A percentile compares a stretch with the other conserved stretches of the same genome.
Evolutionary conservation across 2,797 vertebrate species (phyloP).

Genomic region (Artibeus jamaicensis): DNA sequence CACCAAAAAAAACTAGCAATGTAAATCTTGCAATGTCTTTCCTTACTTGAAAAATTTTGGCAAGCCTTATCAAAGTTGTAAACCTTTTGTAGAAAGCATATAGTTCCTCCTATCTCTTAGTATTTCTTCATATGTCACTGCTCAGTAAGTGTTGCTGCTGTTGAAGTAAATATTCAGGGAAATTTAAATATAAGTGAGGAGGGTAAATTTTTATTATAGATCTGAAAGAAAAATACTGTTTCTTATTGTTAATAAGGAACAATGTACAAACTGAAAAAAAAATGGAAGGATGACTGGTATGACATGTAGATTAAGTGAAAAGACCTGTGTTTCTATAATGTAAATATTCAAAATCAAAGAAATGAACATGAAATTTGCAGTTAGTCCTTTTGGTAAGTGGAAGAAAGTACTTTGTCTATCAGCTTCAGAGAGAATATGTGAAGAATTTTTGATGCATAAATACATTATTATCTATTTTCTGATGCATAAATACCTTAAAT

Average conservation of each 20-base stretch:
- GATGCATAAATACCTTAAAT: too few species aligned
- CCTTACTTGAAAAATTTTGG: not conserved
- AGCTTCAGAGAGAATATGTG: not conserved
- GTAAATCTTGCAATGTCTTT: not conserved
- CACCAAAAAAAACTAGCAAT: not conserved
- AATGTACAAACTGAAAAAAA: not conserved
- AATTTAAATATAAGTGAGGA: conserved; percentile 11
- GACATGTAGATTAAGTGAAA: not conserved
- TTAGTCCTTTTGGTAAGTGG: conserved; percentile 10
- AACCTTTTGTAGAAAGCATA: not conserved
- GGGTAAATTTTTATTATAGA: conserved; percentile 27
- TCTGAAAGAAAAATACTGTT: conserved; percentile 18
- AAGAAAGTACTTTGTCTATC: conserved; percentile 31
- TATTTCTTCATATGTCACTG: not conserved
- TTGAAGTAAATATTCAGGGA: not conserved
- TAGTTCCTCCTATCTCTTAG: not conserved
- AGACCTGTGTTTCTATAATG: not conserved
- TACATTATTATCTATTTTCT: conserved; percentile 30
- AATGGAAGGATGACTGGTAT: not conserved
- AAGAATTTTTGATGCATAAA: conserved; percentile 37
- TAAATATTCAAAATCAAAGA: conserved; percentile 27
- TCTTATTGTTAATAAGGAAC: not conserved
- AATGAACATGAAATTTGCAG: not conserved
- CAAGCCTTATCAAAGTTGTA: not conserved
- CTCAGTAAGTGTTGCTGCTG: conserved; percentile 6